Conservation (phyloP, 2,113 vertebrate species). For the Talpa occidentalis region DNA sequence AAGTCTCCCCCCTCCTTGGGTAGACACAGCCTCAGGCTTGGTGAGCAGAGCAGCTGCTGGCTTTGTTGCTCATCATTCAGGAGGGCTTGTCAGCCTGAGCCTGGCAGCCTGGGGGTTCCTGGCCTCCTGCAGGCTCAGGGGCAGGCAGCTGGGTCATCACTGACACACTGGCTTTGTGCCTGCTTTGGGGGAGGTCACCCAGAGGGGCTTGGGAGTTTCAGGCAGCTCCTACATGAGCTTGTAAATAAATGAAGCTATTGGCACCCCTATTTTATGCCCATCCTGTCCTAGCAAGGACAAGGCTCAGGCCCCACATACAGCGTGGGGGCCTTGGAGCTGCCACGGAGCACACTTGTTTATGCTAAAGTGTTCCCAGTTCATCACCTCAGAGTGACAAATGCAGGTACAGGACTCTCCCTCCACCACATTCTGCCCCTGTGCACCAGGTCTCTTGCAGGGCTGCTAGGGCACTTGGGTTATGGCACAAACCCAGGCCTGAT, state of each 20-base stretch:
- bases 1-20: not conserved
- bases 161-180: not conserved
- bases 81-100: not conserved
- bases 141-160: too few species aligned
- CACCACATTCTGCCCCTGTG: too few species aligned
- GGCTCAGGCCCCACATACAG: not conserved
- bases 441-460: not conserved
- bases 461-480: not conserved
- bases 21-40: too few species aligned
- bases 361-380: fast-evolving
- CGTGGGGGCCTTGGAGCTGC: fast-evolving
- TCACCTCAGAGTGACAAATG: not conserved
- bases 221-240: not conserved
- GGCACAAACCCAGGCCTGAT: not conserved
- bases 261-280: not conserved
- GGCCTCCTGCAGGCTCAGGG: too few species aligned
- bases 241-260: not conserved
- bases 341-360: not conserved
- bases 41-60: not conserved
- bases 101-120: not conserved
- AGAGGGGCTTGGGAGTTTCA: not conserved
- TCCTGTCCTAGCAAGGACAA: not conserved
- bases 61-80: not conserved
- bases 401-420: not conserved
- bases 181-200: not conserved